Evolutionary conservation across 1,140 invertebrate species (phyloP).

Genomic region (Drosophila lowei): DNA sequence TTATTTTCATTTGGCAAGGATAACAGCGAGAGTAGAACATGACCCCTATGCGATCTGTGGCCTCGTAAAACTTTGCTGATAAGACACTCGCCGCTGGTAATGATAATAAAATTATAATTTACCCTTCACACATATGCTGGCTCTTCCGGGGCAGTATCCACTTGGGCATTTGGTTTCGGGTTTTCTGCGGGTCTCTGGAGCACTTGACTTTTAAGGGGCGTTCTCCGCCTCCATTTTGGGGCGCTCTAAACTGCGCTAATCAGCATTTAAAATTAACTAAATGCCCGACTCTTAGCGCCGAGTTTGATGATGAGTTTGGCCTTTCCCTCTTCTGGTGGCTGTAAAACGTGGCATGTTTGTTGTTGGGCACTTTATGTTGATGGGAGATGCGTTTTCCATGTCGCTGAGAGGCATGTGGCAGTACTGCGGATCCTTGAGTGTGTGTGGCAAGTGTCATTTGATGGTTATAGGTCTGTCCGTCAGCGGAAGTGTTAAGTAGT

Average conservation of each 20-base stretch:
- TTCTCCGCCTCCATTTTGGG: conserved; percentile 29
- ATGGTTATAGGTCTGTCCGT: conserved; percentile 5
- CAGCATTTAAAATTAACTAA: conserved; percentile 82
- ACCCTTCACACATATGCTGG: conserved; percentile 55
- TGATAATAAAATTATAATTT: conserved; percentile 83
- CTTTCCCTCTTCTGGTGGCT: conserved; percentile 19
- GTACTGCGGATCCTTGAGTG: conserved; percentile 20
- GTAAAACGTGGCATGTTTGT: conserved; percentile 43
- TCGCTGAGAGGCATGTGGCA: conserved; percentile 40
- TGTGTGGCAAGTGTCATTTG: conserved; percentile 43
- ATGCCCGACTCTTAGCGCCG: conserved; percentile 61
- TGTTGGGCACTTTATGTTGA: conserved; percentile 45
- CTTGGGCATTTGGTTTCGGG: conserved; percentile 5
- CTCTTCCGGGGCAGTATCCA: not conserved
- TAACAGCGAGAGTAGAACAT: conserved; percentile 50
- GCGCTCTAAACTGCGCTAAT: conserved; percentile 72
- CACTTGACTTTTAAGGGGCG: conserved; percentile 8
- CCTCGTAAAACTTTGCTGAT: conserved; percentile 76
- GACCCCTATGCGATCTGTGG: conserved; percentile 69
- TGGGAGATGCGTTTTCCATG: conserved; percentile 70
- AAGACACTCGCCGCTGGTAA: conserved; percentile 68
- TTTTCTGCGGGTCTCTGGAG: conserved; percentile 4
- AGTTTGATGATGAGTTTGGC: conserved; percentile 66
- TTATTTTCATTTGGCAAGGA: conserved; percentile 80
- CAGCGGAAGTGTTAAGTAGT: conserved; percentile 14